Evolutionary conservation across 2,113 vertebrate genomes (phyloP), one percentile per base, ranked within the genome.

Genomic region (crab-eating macaque (Macaca fascicularis)): DNA sequence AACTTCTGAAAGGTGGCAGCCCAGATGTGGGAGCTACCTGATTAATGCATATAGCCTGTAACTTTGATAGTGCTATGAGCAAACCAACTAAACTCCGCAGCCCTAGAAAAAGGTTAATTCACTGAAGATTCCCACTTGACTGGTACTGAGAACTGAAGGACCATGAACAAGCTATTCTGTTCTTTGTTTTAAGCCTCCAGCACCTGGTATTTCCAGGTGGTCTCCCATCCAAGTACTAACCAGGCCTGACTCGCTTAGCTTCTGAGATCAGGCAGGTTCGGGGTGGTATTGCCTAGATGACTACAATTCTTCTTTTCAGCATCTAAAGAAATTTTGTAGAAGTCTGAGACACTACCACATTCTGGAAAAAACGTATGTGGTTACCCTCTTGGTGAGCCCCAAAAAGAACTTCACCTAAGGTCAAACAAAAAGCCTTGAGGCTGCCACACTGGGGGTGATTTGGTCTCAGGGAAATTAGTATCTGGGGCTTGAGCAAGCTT

Each of bases 321-420:
- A 79, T 8, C 70, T 35, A 94, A 3, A 97, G 67, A 86, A 95
- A 75, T 59, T 64, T 93, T 75, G 89, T 74, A 64, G 4, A 94
- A 90, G 55, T 57, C 52, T 70, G 83, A 81, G 4, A 95, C 72
- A 95, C 35, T 85, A 80, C 3, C 19, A 32, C 19, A 45, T 67
- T 90, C 55, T 93, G 50, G 61, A 64, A 89, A 75, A 89, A 64
- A 23, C 11, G 48, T 61, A 57, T 6, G 45, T 43, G 19, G 30
- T 48, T 86, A 90, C 2, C 87, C 2, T 95, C 75, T 52, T 70
- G 48, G 40, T 78, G 35, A 95, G n/a, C 75, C 40, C 30, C 35
- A 2, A 38, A 70, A 84, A 81, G 61, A 88, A 83, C 57, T 87
- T 92, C 9, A 72, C 32, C 48, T 93, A 17, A 30, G 22, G 69